Percentiles rank a stretch among this genome's conserved stretches.
phyloP scores from a whole-genome alignment of 2,113 vertebrate genomes.

The Scartelaos histophorus region DNA sequence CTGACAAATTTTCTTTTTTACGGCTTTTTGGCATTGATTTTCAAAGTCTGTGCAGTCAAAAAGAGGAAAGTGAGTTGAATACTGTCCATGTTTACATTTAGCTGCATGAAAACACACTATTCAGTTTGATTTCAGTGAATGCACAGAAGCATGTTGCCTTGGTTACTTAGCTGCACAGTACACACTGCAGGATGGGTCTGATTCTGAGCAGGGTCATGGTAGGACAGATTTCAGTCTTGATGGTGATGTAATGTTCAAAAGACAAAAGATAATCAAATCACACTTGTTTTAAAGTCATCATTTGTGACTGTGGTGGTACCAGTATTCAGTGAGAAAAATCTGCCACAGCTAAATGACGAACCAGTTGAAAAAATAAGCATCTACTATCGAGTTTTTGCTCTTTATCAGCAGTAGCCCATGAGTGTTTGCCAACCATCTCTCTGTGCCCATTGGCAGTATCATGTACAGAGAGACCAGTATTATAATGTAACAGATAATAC shows the following conservation, averaged over 20 bases:
- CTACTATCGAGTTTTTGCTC: no score
- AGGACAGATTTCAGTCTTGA: constrained; percentile 1
- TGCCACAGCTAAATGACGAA: no score
- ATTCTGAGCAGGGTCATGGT: background rate
- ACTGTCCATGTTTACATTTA: constrained; percentile 9
- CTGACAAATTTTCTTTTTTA: constrained; percentile 22
- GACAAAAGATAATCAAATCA: background rate
- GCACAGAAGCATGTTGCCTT: background rate
- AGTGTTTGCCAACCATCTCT: no score
- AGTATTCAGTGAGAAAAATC: no score
- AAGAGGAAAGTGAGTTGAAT: constrained; percentile 12
- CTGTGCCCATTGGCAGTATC: no score
- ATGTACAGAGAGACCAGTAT: no score
- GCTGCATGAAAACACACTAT: background rate
- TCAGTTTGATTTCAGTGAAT: background rate
- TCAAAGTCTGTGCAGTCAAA: constrained; percentile 9
- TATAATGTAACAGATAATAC: no score
- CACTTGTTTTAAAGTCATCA: no score
- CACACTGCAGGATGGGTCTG: background rate
- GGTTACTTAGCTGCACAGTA: constrained; percentile 1
- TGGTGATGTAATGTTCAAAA: background rate
- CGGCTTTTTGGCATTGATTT: constrained; percentile 30
- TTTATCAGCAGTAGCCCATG: no score
- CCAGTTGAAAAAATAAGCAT: no score
- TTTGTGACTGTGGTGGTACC: no score